These are phyloP conservation scores for Ibidorhyncha struthersii DNA, from an alignment of 2,113 vertebrate species.

Conservation along the genomic window DNA sequence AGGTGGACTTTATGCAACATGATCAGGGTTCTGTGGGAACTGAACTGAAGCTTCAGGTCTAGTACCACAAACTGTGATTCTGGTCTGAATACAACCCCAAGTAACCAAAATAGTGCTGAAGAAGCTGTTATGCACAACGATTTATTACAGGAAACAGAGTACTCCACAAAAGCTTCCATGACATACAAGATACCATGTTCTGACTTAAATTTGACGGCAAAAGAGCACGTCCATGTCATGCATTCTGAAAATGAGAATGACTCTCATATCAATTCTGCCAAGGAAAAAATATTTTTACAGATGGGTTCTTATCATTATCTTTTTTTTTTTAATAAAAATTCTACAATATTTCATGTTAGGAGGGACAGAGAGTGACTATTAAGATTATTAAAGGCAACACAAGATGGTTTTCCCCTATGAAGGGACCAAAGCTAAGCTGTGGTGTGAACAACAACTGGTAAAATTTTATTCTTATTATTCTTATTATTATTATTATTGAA, in stretches of 20 bases:
- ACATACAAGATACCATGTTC: not conserved
- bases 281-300: not conserved
- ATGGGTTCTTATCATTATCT: not conserved
- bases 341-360: not conserved
- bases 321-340: not conserved
- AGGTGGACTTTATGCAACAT: constrained; percentile 5
- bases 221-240: not conserved
- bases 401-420: not conserved
- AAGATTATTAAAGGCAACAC: not conserved
- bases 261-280: not conserved
- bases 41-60: constrained; percentile 25
- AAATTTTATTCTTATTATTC: not conserved
- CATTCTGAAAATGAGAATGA: not conserved
- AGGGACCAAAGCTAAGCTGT: not conserved
- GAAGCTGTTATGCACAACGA: not conserved
- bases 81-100: constrained; percentile 52
- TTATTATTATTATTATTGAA: no score
- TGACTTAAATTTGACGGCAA: not conserved
- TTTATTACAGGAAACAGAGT: not conserved
- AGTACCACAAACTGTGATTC: constrained; percentile 30
- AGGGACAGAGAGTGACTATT: not conserved
- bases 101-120: constrained; percentile 15
- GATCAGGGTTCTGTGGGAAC: constrained; percentile 34
- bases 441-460: not conserved
- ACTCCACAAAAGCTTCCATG: not conserved